Evolutionary conservation across 1,140 invertebrate genomes (phyloP), one percentile per base, ranked within the genome.

Genomic region (Holcopasites calliopsidis): DNA sequence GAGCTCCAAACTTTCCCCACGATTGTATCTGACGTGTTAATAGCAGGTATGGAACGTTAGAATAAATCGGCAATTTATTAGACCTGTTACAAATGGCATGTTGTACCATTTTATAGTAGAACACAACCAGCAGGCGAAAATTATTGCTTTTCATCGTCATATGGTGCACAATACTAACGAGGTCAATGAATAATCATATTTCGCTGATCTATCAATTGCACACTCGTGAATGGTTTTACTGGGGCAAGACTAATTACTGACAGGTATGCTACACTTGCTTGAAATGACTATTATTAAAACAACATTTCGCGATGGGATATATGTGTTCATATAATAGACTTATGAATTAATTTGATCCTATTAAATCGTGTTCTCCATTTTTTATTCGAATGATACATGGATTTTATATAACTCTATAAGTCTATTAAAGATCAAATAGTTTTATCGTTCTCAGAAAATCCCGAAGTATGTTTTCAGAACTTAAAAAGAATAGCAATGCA

Each of bases 231-330:
- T 42, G 54, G 11, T 54, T 57, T 61, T 16, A 23, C 33, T 62
- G 31, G 28, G n/a, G n/a, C 23, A 31, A 50, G 55, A 55, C 21
- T 62, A 68, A 79, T 79, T 76, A 52, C 55, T 47, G 31, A 75
- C 42, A 61, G 73, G 58, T 66, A 26, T n/a, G 58, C 40, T 65
- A 55, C 73, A 54, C 38, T 16, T 66, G 73, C 40, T 40, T 16
- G 16, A 38, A 28, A 40, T 50, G 42, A 61, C 47, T 66, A 52
- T 60, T 26, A 52, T 35, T 72, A 40, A 28, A 55, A 35, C 40
- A 31, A 28, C 26, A 31, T 4, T 11, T 2, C 10, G 18, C 21
- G 18, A 35, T n/a, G 16, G 40, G 28, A 52, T 66, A 52, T 38
- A 38, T 40, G 49, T 13, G 3, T 28, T n/a, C 49, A 11, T 0